Evolutionary conservation across 2,888 invertebrate genomes (phyloP), one percentile per base, ranked within the genome.

Genomic region (Dasysyrphus tricinctus): DNA sequence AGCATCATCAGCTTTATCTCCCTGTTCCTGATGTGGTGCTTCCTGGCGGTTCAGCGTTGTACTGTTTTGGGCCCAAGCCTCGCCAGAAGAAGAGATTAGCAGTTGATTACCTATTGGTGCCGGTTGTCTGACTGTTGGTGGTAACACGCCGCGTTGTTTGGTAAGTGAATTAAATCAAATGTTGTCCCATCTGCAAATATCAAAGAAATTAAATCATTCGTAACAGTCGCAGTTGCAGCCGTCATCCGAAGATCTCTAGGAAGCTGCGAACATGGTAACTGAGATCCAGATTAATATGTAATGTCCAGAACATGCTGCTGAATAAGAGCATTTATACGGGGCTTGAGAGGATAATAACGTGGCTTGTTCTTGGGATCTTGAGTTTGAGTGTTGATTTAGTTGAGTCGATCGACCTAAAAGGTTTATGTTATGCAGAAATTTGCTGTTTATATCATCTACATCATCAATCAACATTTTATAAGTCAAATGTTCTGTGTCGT

Each of bases 171-270:
- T 80, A 76, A 80, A 73, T 73, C 80, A 80, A 84, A 80, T 67
- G 76, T 49, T 80, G 76, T 80, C 63, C 65, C 75, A 82, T 78
- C 73, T 78, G 24, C 34, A 51, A 67, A 34, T 84, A 80, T 84
- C 84, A 56, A 65, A 49, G 57, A 65, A 84, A 84, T 80, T 84
- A 75, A 80, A 84, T 84, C 79, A 84, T 79, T 73, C 42, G 76
- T 34, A 34, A 51, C 47, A 56, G 47, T 57, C 42, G 42, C 24
- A 24, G 24, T 24, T 3, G 24, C n/a, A 32, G 70, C 54, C 70
- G 54, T 54, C 19, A 32, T 51, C 24, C 70, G n/a, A 49, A 67
- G 19, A 47, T 61, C 47, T 56, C 57, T 63, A 72, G 34, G 42
- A 59, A 69, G 57, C 67, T 79, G 57, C 29, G 3, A 49, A 69